Evolutionary conservation across 2,797 vertebrate species (phyloP), one percentile per base, ranked within the genome.

Genomic region (Arnoldichthys spilopterus): DNA sequence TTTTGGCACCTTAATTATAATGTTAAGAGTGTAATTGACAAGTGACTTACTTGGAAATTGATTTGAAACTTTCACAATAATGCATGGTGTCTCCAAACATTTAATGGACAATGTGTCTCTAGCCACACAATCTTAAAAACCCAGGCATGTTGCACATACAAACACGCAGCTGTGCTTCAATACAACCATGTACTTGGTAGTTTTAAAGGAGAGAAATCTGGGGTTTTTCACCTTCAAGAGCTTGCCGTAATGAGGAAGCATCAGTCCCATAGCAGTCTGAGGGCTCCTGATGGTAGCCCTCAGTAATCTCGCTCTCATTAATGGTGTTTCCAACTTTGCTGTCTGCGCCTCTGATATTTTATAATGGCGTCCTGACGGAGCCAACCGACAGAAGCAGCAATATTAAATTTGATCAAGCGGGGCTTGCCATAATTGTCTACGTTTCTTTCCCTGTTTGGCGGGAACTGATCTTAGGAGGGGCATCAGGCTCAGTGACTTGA

Each of bases 241-340:
- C 83, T 85, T 86, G 86, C 89, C 88, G 89, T 91, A 90, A 91
- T 90, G 89, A 90, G 84, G 86, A 85, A 86, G 85, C 85, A 91
- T 92, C 90, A 90, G 90, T 91, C 90, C 87, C 89, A 86, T 85
- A 87, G 87, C 87, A 81, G 53, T 86, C 86, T 69, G 84, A 63
- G 77, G 80, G 89, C 85, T 61, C 87, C 82, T 88, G 90, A 91
- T 90, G 91, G 89, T 88, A 84, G 86, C 78, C 84, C 86, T 91
- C 90, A 90, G 87, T 91, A 92, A 92, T 91, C 90, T 93, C 88
- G 89, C 86, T 89, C 91, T 92, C 90, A 91, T 92, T 92, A 92
- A 92, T 91, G 90, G 86, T 86, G 89, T 89, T 90, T 91, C 90
- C 91, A 87, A 90, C 88, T 90, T 89, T 87, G 87, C 86, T 89